Percentiles rank a stretch among this genome's conserved stretches.
These are phyloP conservation scores for Clistopyga incitator DNA, from an alignment of 2,888 invertebrate species.

Conservation along the genomic window DNA sequence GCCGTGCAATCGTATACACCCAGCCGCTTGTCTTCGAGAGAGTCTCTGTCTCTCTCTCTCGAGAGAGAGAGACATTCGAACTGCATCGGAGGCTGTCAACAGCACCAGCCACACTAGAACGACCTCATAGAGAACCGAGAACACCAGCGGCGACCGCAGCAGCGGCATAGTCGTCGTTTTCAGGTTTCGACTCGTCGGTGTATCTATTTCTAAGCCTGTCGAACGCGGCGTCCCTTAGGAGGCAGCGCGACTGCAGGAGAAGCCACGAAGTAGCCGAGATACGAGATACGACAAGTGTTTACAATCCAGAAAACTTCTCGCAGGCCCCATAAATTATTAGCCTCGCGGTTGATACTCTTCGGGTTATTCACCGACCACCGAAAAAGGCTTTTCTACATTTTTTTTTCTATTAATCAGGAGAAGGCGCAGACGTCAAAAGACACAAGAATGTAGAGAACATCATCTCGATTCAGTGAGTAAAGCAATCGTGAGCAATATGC, in stretches of 20 bases:
- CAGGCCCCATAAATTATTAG: conserved; percentile 44
- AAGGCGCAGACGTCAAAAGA: too few relatives aligned
- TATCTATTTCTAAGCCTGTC: conserved; percentile 24
- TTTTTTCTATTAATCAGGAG: conserved; percentile 15
- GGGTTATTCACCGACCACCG: background rate
- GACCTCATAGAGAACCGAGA: background rate
- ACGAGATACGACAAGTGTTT: conserved; percentile 28
- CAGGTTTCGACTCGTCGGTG: background rate
- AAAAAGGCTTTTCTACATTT: conserved; percentile 21
- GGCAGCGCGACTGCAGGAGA: conserved; percentile 3
- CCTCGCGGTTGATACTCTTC: background rate
- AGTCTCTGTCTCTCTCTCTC: too few relatives aligned
- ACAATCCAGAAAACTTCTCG: conserved; percentile 26
- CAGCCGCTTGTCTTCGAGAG: background rate
- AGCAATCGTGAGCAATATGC: background rate
- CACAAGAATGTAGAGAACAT: too few relatives aligned
- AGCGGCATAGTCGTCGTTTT: background rate
- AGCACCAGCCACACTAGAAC: background rate
- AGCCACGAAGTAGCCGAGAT: conserved; percentile 11
- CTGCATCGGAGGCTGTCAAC: background rate
- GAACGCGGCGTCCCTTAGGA: conserved; percentile 21
- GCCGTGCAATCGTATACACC: background rate
- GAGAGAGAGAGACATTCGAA: background rate
- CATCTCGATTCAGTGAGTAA: too few relatives aligned
- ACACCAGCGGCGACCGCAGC: background rate